phyloP scores from a whole-genome alignment of 1,140 invertebrate genomes.

The Formica selysi region DNA sequence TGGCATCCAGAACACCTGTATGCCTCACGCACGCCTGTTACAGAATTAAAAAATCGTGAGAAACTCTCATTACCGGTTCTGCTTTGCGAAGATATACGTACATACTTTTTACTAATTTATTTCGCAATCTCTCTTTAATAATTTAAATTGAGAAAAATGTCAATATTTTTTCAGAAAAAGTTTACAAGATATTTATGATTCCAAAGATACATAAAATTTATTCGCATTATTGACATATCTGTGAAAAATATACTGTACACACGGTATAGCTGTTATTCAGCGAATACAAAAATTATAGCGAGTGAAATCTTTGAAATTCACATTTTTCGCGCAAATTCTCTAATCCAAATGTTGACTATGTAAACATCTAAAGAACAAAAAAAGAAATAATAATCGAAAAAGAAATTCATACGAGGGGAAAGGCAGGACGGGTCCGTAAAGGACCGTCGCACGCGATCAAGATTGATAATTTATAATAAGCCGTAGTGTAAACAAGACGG shows the following conservation, averaged over 20 bases:
- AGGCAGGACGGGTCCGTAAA: neutral
- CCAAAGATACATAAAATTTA: neutral
- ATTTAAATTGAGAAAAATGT: neutral
- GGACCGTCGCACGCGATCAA: neutral
- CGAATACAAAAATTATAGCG: neutral
- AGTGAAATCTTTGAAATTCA: neutral
- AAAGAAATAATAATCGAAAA: neutral
- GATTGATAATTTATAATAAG: constrained; percentile 60
- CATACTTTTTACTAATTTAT: neutral
- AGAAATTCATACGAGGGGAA: neutral
- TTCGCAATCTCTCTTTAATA: neutral
- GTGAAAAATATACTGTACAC: neutral
- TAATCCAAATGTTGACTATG: neutral
- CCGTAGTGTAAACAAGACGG: neutral
- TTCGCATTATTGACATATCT: neutral
- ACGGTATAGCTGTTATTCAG: neutral
- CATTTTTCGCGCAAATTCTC: neutral
- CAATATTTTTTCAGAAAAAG: neutral
- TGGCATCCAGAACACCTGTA: constrained; percentile 2
- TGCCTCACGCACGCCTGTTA: neutral
- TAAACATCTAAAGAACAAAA: neutral
- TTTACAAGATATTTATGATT: neutral
- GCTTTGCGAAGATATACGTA: neutral
- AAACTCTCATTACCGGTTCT: neutral
- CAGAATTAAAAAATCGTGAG: constrained; percentile 15